Conservation (phyloP, 2,113 vertebrate genomes). For the Eclectus roratus region DNA sequence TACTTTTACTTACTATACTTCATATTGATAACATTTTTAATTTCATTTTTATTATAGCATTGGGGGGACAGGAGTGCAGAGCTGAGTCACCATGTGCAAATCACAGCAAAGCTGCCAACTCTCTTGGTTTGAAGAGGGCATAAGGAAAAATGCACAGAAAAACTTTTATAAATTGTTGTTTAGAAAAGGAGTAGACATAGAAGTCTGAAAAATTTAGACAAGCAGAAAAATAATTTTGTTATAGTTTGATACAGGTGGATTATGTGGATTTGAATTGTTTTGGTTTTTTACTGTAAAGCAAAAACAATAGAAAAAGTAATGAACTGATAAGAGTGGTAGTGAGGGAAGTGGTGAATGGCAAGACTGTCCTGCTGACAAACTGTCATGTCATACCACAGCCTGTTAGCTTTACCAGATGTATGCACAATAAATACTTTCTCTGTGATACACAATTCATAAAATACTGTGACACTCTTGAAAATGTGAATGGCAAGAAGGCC, state of each 20-base stretch:
- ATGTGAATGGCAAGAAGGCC: background rate
- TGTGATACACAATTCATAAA: background rate
- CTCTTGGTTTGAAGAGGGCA: background rate
- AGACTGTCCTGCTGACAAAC: background rate
- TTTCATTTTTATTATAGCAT: background rate
- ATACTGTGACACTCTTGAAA: background rate
- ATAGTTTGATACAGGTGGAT: rapidly evolving
- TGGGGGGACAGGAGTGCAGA: background rate
- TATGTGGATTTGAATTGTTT: background rate
- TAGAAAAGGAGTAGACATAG: background rate
- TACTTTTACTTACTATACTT: background rate
- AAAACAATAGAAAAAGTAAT: background rate
- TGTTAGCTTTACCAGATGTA: background rate
- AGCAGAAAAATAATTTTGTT: background rate
- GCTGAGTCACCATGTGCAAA: background rate
- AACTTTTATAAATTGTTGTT: background rate
- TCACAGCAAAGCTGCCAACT: background rate
- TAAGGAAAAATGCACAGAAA: background rate
- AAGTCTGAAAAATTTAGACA: background rate
- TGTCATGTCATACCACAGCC: background rate
- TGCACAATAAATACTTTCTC: background rate
- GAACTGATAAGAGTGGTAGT: background rate
- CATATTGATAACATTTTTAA: background rate
- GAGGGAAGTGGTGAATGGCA: background rate
- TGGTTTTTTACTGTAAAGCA: background rate